phyloP scores from a whole-genome alignment of 37 sponge, comb jelly and placozoan genomes.

The Halisarca cf. caerulea region DNA sequence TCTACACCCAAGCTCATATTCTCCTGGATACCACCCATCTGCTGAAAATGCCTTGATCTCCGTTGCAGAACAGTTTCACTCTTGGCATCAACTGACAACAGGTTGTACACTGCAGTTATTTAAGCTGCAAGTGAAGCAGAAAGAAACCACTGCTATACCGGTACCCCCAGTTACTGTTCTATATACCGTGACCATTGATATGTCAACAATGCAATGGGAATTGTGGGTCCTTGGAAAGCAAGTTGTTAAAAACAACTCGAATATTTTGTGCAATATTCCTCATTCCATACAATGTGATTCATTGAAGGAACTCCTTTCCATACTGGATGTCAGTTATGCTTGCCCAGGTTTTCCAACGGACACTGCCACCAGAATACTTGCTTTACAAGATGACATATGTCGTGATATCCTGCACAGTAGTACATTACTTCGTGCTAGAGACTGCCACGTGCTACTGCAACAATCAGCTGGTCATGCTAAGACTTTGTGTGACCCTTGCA shows the following conservation, averaged over 20 bases:
- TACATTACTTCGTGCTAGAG: neutral
- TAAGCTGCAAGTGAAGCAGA: neutral
- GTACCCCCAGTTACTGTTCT: neutral
- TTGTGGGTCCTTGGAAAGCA: neutral
- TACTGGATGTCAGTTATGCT: neutral
- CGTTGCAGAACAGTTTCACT: neutral
- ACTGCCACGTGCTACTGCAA: conserved; percentile 2
- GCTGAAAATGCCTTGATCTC: neutral
- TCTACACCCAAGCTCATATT: too few relatives aligned
- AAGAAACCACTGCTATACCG: too few relatives aligned
- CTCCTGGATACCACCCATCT: neutral
- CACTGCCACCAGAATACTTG: neutral
- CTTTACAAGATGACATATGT: neutral
- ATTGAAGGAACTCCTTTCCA: neutral
- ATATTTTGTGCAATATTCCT: neutral
- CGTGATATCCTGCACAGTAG: neutral
- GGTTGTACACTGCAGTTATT: neutral
- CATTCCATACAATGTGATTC: neutral
- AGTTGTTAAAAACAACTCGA: neutral
- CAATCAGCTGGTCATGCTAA: neutral
- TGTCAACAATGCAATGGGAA: neutral
- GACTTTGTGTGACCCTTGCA: neutral
- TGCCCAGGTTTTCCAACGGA: neutral
- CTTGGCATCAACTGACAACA: neutral
- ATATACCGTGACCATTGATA: neutral